phyloP scores from a whole-genome alignment of 2,888 invertebrate genomes.

The Capitulum mitella region DNA sequence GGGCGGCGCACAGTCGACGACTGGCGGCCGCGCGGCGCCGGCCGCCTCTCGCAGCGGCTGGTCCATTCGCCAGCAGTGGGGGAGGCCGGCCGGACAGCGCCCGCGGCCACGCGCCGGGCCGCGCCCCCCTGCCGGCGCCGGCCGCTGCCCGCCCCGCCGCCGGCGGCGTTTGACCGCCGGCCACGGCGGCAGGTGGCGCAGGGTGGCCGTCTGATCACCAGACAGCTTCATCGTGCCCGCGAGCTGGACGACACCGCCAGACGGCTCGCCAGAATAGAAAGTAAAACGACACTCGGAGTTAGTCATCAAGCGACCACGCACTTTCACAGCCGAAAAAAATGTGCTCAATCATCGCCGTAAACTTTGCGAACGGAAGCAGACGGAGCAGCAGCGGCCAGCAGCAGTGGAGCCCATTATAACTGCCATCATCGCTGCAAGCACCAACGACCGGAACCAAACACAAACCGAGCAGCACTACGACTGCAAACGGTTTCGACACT shows the following conservation, averaged over 20 bases:
- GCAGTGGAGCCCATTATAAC: too few relatives aligned
- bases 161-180: neutral
- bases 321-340: neutral
- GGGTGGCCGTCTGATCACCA: neutral
- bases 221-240: neutral
- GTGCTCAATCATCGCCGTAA: neutral
- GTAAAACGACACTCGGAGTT: neutral
- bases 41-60: neutral
- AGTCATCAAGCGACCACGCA: neutral
- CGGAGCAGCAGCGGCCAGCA: too few relatives aligned
- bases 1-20: conserved; percentile 1
- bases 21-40: neutral
- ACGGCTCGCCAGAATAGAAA: neutral
- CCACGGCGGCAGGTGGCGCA: too few relatives aligned
- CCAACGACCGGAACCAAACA: too few relatives aligned
- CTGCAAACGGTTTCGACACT: too few relatives aligned
- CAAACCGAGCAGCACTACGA: too few relatives aligned
- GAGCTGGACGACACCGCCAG: neutral
- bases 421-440: too few relatives aligned
- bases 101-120: neutral
- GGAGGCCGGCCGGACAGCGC: conserved; percentile 2
- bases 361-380: too few relatives aligned
- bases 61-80: conserved; percentile 14
- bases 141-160: neutral
- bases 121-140: neutral